These are phyloP conservation scores for Dendroctonus valens DNA, from an alignment of 1,140 invertebrate genomes.

Conservation along the genomic window DNA sequence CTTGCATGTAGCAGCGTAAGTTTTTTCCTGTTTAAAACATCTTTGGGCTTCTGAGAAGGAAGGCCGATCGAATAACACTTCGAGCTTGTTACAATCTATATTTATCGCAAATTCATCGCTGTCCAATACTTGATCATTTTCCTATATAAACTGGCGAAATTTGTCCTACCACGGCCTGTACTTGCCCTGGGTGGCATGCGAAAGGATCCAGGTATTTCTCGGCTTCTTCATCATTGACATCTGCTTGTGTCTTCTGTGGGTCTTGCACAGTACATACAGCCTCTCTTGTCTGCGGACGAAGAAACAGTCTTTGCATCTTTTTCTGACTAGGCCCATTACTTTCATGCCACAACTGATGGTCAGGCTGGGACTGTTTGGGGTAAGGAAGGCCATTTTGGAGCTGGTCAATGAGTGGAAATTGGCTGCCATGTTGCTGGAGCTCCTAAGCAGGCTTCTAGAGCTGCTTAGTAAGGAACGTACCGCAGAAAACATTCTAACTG, in stretches of 20 bases:
- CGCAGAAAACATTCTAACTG: no score
- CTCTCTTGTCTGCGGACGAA: constrained; percentile 66
- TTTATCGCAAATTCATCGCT: not conserved
- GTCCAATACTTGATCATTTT: not conserved
- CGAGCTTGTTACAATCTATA: not conserved
- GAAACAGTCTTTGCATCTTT: constrained; percentile 75
- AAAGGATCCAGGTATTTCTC: constrained; percentile 68
- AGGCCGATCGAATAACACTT: constrained; percentile 2
- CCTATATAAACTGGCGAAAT: no score
- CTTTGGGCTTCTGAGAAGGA: not conserved
- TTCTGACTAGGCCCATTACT: constrained; percentile 58
- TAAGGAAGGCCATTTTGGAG: not conserved
- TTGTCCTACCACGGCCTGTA: constrained; percentile 56
- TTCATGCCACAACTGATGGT: constrained; percentile 56
- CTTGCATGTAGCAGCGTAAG: not conserved
- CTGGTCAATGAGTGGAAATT: no score
- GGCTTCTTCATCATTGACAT: constrained; percentile 64
- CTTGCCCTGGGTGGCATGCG: constrained; percentile 66
- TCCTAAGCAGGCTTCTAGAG: not conserved
- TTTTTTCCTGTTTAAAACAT: not conserved
- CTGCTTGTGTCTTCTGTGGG: constrained; percentile 76
- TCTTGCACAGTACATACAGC: constrained; percentile 71
- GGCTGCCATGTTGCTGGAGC: no score
- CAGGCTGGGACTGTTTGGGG: constrained; percentile 13
- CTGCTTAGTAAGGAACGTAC: no score